These are phyloP conservation scores for Reticulitermes speratus DNA, from an alignment of 1,140 invertebrate genomes.

Conservation along the genomic window DNA sequence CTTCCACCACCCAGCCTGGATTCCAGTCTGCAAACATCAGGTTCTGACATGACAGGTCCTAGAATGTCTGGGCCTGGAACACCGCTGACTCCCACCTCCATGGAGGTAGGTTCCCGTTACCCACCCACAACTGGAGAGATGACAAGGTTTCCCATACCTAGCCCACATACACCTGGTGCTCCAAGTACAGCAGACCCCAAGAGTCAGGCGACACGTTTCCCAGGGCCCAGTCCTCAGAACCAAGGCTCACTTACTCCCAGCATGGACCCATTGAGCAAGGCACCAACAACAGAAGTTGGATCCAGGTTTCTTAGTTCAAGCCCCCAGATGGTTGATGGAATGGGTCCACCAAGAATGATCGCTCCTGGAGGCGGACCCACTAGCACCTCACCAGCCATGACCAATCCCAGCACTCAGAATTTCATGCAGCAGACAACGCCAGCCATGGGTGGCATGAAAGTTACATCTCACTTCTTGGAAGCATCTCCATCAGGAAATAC, in stretches of 20 bases:
- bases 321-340: slow-evolving; percentile 36
- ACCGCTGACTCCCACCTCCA: slow-evolving; percentile 46
- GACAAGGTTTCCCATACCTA: slow-evolving; percentile 50
- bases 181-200: slow-evolving; percentile 36
- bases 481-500: slow-evolving; percentile 37
- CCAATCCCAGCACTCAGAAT: slow-evolving; percentile 27
- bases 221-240: slow-evolving; percentile 42
- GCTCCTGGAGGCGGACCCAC: slow-evolving; percentile 20
- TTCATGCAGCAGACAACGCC: slow-evolving; percentile 29
- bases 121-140: slow-evolving; percentile 46
- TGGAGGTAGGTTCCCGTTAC: slow-evolving; percentile 46
- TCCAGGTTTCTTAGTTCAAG: slow-evolving; percentile 38
- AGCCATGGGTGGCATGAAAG: slow-evolving; percentile 29
- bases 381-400: slow-evolving; percentile 30
- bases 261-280: slow-evolving; percentile 30
- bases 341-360: slow-evolving; percentile 37
- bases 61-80: slow-evolving; percentile 50
- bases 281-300: slow-evolving; percentile 36
- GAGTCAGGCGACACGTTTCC: slow-evolving; percentile 37
- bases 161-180: slow-evolving; percentile 48
- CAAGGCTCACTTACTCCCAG: slow-evolving; percentile 34
- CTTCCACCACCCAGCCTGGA: slow-evolving; percentile 41
- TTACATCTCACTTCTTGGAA: slow-evolving; percentile 36
- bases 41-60: slow-evolving; percentile 36
- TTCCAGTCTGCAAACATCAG: slow-evolving; percentile 18